Percentiles rank a stretch among this genome's conserved stretches.
These are phyloP conservation scores for Mus spicilegus DNA, from an alignment of 2,113 vertebrate genomes.

Conservation along the genomic window DNA sequence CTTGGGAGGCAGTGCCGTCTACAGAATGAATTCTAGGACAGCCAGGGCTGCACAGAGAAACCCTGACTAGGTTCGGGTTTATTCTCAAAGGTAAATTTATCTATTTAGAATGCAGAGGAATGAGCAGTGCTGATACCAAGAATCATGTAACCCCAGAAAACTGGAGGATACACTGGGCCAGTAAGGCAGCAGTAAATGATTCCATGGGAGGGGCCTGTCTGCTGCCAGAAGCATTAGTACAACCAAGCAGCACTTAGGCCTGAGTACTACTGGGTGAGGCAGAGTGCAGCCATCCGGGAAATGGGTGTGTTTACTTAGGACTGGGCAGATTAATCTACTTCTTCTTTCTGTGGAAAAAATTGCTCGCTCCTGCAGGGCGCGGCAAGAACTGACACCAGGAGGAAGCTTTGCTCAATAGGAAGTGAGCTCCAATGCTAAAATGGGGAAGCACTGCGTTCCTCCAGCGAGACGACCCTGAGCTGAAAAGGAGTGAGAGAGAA, in stretches of 20 bases:
- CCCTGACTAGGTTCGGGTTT: not conserved
- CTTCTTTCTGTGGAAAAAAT: slow-evolving; percentile 71
- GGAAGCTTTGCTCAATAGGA: slow-evolving; percentile 68
- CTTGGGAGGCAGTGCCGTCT: not conserved
- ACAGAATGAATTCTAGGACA: not conserved
- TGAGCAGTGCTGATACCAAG: not conserved
- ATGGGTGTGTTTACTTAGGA: not conserved
- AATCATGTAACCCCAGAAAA: not conserved
- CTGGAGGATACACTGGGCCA: not conserved
- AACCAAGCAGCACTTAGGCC: not conserved
- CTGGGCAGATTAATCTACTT: slow-evolving; percentile 28
- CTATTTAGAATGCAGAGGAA: not conserved
- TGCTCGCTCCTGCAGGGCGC: slow-evolving; percentile 2
- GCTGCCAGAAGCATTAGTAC: not conserved
- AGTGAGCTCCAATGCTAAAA: slow-evolving; percentile 37
- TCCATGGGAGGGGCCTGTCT: not conserved
- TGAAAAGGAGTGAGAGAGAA: not conserved
- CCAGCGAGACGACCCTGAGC: not conserved
- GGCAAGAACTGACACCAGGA: slow-evolving; percentile 51
- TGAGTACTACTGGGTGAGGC: not conserved
- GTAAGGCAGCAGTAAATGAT: not conserved
- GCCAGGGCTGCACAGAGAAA: not conserved
- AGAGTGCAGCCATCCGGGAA: not conserved
- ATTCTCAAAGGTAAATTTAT: not conserved
- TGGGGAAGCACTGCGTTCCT: slow-evolving; percentile 25